These are phyloP conservation scores for Rattus rattus DNA, from an alignment of 2,113 vertebrate species.

Conservation along the genomic window DNA sequence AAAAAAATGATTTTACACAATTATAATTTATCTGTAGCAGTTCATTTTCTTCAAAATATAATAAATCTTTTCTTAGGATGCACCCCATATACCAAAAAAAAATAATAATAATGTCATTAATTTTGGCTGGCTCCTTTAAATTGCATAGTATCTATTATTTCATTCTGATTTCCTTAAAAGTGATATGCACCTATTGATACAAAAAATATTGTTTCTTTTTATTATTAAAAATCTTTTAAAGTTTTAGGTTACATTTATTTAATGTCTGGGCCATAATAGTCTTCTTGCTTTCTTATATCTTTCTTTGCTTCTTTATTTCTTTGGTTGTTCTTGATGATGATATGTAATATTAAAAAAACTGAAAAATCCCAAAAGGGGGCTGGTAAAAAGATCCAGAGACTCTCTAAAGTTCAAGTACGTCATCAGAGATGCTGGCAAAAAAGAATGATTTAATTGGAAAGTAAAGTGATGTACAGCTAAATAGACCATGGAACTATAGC, in stretches of 20 bases:
- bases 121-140: background rate
- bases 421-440: background rate
- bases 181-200: no score
- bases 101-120: background rate
- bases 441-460: no score
- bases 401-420: background rate
- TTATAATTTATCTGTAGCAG: no score
- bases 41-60: background rate
- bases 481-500: no score
- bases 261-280: no score
- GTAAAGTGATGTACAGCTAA: background rate
- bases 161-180: background rate
- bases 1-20: background rate
- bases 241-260: background rate
- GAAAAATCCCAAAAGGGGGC: background rate
- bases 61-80: background rate
- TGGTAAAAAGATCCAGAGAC: background rate
- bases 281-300: background rate
- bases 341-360: background rate
- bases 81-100: background rate
- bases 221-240: background rate
- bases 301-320: background rate
- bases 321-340: background rate
- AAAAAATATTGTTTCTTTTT: background rate
- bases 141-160: background rate